Evolutionary conservation across 2,888 invertebrate genomes (phyloP).

Genomic region (Chromoteleia sp.): DNA sequence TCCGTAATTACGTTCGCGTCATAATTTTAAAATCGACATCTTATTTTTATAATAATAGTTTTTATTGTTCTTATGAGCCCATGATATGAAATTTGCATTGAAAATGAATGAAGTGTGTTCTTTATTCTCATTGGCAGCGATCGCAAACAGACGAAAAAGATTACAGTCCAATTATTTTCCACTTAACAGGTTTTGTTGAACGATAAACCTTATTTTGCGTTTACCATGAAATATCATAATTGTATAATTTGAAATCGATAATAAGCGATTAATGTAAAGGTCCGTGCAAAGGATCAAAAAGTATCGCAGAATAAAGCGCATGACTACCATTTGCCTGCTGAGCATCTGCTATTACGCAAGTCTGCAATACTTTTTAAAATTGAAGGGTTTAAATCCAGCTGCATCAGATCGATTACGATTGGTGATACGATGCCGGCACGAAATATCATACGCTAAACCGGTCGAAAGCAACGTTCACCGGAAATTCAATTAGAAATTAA

Average conservation of each 20-base stretch:
- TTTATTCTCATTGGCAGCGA: background rate
- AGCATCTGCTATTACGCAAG: conserved; percentile 81
- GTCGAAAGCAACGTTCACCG: conserved; percentile 20
- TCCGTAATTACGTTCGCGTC: conserved; percentile 41
- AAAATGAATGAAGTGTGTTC: background rate
- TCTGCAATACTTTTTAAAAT: conserved; percentile 79
- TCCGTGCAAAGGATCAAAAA: conserved; percentile 47
- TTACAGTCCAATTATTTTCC: conserved; percentile 11
- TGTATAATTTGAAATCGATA: conserved; percentile 64
- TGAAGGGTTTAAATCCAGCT: conserved; percentile 80
- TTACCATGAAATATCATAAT: conserved; percentile 43
- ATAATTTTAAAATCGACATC: conserved; percentile 40
- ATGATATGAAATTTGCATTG: background rate
- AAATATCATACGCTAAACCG: conserved; percentile 58
- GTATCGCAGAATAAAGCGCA: conserved; percentile 27
- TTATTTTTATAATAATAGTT: conserved; percentile 9
- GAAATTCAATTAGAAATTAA: conserved; percentile 38
- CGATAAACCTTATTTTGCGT: conserved; percentile 15
- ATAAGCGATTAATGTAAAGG: conserved; percentile 61
- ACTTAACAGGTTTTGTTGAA: conserved; percentile 28
- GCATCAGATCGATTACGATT: conserved; percentile 73
- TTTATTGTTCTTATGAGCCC: background rate
- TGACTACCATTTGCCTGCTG: conserved; percentile 47
- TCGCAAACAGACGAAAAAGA: conserved; percentile 1
- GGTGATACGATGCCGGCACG: conserved; percentile 58